Percentiles rank a stretch among this genome's conserved stretches.
phyloP scores from a whole-genome alignment of 2,113 vertebrate species.

The Catharus minimus region DNA sequence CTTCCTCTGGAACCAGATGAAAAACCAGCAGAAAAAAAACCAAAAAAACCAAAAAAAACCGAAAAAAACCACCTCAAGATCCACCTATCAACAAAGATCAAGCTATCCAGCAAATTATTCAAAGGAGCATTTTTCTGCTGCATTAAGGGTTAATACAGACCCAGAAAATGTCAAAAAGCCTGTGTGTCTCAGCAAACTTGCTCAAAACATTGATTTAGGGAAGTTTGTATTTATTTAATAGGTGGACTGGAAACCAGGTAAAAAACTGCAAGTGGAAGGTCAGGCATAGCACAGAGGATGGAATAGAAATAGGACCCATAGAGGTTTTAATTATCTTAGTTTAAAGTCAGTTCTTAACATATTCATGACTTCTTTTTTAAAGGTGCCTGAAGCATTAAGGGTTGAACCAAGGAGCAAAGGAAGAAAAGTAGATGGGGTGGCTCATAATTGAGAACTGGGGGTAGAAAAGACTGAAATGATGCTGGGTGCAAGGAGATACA shows the following conservation, averaged over 20 bases:
- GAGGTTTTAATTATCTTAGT: slow-evolving; percentile 5
- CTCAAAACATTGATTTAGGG: not conserved
- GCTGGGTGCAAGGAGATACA: not conserved
- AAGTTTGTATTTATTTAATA: not conserved
- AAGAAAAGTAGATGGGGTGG: not conserved
- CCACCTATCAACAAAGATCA: not conserved
- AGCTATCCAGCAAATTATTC: not conserved
- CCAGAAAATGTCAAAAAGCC: not conserved
- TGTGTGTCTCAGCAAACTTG: not conserved
- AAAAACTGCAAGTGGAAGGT: not conserved
- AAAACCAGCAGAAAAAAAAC: not conserved
- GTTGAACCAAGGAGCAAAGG: not conserved
- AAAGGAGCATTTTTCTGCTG: not conserved
- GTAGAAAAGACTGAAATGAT: not conserved
- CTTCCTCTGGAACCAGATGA: not conserved
- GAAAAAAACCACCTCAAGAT: not conserved
- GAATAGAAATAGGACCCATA: not conserved
- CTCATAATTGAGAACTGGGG: not conserved
- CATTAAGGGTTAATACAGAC: not conserved
- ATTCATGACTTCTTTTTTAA: not conserved
- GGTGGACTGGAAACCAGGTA: not conserved
- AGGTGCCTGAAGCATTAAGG: not conserved
- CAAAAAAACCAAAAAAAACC: too few species aligned
- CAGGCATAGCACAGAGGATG: not conserved
- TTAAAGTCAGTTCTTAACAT: not conserved